Evolutionary conservation across 2,113 vertebrate genomes (phyloP).

Genomic region (Phyllostomus discolor): DNA sequence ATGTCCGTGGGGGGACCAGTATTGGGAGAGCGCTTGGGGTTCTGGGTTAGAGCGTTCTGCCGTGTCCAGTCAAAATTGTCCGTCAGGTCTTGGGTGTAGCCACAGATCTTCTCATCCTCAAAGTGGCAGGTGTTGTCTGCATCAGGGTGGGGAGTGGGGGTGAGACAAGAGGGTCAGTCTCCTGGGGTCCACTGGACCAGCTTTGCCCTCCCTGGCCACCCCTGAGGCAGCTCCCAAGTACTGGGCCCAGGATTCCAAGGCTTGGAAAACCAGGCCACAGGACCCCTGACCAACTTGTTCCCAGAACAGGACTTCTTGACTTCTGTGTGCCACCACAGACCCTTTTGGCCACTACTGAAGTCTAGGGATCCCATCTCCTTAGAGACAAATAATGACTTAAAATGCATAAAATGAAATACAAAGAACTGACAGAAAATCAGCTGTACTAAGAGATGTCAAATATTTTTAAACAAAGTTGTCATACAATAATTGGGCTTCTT

Average conservation of each 20-base stretch:
- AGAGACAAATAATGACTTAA: background rate
- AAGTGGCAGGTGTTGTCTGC: conserved; percentile 93
- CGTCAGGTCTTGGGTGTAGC: conserved; percentile 93
- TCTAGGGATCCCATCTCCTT: background rate
- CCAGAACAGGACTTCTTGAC: background rate
- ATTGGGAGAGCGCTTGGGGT: conserved; percentile 93
- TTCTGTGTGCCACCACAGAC: background rate
- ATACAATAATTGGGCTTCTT: background rate
- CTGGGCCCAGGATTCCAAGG: background rate
- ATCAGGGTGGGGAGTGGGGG: background rate
- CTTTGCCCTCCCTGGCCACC: background rate
- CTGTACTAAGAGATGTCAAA: conserved; percentile 45
- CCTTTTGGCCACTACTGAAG: background rate
- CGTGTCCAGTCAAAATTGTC: conserved; percentile 98
- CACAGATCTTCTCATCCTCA: conserved; percentile 94
- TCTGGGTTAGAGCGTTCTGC: conserved; percentile 93
- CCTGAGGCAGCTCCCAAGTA: background rate
- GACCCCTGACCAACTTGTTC: background rate
- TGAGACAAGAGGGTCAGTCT: background rate
- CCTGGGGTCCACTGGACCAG: background rate
- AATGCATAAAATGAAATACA: background rate
- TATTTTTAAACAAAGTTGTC: background rate
- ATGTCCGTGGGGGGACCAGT: conserved; percentile 93
- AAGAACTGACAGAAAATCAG: conserved; percentile 46
- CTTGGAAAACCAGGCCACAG: background rate